Conservation (phyloP, 1,140 invertebrate species). For the Leptopilina clavipes region DNA sequence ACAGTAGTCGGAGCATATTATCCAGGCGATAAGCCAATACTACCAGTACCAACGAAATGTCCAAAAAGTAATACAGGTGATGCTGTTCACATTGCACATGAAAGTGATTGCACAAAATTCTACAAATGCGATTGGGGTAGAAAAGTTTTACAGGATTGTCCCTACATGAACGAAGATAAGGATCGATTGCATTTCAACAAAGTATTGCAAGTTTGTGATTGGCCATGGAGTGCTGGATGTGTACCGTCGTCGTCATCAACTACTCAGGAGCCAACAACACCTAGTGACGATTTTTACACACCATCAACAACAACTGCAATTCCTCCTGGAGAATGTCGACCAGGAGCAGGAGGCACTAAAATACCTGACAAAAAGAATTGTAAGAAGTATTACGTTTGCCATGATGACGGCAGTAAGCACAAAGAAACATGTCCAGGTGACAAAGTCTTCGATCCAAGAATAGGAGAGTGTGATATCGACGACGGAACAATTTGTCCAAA, state of each 20-base stretch:
- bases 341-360: conserved; percentile 46
- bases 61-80: background rate
- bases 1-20: background rate
- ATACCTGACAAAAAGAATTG: conserved; percentile 74
- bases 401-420: conserved; percentile 68
- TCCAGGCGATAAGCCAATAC: background rate
- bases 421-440: conserved; percentile 68
- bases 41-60: conserved; percentile 34
- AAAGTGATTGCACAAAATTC: conserved; percentile 74
- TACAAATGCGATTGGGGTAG: conserved; percentile 75
- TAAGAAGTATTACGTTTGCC: conserved; percentile 75
- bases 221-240: conserved; percentile 59
- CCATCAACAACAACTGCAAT: conserved; percentile 14
- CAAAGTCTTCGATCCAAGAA: conserved; percentile 72
- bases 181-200: conserved; percentile 74
- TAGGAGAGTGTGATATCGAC: conserved; percentile 61
- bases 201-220: conserved; percentile 67
- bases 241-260: conserved; percentile 29
- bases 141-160: conserved; percentile 72
- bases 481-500: conserved; percentile 35
- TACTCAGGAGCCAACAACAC: conserved; percentile 4
- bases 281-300: background rate
- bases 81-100: conserved; percentile 71
- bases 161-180: background rate
- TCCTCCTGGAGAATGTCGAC: conserved; percentile 34